phyloP scores from a whole-genome alignment of 1,140 invertebrate genomes.

The Brachionus rotundiformis region DNA sequence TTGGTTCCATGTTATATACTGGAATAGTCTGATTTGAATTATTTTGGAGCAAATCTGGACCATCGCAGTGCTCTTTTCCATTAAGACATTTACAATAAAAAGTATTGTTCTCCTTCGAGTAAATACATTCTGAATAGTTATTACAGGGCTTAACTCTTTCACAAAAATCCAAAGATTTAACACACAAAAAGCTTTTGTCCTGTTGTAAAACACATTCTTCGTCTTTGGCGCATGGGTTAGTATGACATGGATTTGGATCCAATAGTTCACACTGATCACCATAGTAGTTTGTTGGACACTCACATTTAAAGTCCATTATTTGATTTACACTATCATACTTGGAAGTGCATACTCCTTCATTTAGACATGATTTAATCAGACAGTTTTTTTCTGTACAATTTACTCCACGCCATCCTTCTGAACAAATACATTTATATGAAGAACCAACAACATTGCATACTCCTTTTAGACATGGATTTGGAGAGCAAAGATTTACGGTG shows the following conservation, averaged over 20 bases:
- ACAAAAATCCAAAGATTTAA: constrained; percentile 31
- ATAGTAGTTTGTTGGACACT: constrained; percentile 51
- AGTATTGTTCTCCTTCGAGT: constrained; percentile 26
- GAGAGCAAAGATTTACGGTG: background rate
- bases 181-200: constrained; percentile 21
- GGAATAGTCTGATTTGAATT: background rate
- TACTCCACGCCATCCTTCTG: constrained; percentile 41
- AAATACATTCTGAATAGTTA: constrained; percentile 37
- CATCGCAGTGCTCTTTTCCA: constrained; percentile 39
- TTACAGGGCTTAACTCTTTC: constrained; percentile 46
- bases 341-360: constrained; percentile 43
- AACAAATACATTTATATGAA: constrained; percentile 39
- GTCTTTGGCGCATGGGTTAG: background rate
- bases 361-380: constrained; percentile 34
- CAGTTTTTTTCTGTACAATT: constrained; percentile 52
- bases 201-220: constrained; percentile 37
- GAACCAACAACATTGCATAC: background rate
- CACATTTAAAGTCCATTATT: constrained; percentile 46
- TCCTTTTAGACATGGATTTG: constrained; percentile 47
- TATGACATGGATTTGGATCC: constrained; percentile 39
- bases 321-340: constrained; percentile 28
- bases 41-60: background rate
- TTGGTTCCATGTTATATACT: constrained; percentile 21
- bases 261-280: constrained; percentile 54
- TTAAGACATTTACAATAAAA: constrained; percentile 48